Evolutionary conservation across 2,888 invertebrate genomes (phyloP), one percentile per base, ranked within the genome.

Genomic region (Ectropis crepuscularia): DNA sequence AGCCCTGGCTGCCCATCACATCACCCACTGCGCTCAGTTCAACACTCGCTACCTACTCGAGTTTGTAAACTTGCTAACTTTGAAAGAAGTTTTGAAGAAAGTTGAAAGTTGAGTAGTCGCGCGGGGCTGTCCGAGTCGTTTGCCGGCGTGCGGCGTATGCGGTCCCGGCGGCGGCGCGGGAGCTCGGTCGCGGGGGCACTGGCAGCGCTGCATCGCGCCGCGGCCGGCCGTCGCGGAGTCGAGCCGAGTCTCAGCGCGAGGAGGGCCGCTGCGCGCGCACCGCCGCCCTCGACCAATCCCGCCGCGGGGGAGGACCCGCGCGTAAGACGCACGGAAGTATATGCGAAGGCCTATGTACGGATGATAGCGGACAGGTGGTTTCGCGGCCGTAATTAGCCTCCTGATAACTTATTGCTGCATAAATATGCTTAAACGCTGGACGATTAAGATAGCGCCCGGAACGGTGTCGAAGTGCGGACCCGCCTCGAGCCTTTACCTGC

Each of bases 291-390:
- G 71, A 82, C 92, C 92, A 92, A 92, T 92, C 78, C 82, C 85
- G 54, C 83, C 71, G 65, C 75, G 85, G 89, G 92, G 92, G 92
- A 82, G 90, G 92, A 85, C 74, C 91, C 88, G 77, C 87, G 87
- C 88, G 85, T 90, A 92, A 92, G 92, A 92, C 90, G 91, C 85
- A 87, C 89, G 90, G 89, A 92, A 92, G 92, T 92, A 92, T 92
- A 91, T 92, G 92, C 90, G 89, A 86, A 92, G 90, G 92, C 92
- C 92, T 92, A 92, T 92, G 92, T 92, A 92, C 92, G 88, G 89
- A 85, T 87, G 88, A 88, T 88, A 90, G 89, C 91, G 91, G 92
- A 92, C 92, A 92, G 92, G 92, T 92, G 92, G 92, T 91, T 92
- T 89, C 91, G 89, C 85, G 86, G 83, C 85, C 86, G 88, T 90